These are phyloP conservation scores for Acrobasis repandana DNA, from an alignment of 2,888 invertebrate genomes.

Conservation along the genomic window DNA sequence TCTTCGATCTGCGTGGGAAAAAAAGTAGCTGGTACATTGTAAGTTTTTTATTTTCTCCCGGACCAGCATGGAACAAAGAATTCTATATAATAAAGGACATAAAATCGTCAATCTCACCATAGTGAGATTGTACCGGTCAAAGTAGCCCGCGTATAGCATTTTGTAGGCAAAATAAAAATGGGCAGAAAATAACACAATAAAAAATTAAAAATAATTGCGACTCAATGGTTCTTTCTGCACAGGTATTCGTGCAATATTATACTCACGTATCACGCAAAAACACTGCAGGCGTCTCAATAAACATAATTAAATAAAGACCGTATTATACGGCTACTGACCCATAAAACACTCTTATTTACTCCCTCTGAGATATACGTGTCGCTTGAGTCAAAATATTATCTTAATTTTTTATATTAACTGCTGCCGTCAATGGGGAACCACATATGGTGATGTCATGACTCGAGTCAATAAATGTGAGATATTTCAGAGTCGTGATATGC, in stretches of 20 bases:
- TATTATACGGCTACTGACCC: conserved; percentile 52
- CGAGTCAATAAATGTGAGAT: conserved; percentile 77
- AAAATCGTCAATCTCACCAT: too few relatives aligned
- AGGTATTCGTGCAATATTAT: background rate
- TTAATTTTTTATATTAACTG: conserved; percentile 68
- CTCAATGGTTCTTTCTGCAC: background rate
- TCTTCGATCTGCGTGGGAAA: too few relatives aligned
- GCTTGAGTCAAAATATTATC: conserved; percentile 65
- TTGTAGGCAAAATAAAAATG: too few relatives aligned
- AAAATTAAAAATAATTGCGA: background rate
- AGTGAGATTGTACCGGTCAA: too few relatives aligned
- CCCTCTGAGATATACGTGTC: conserved; percentile 52
- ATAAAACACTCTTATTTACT: conserved; percentile 52
- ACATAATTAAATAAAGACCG: conserved; percentile 41
- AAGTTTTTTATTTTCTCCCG: too few relatives aligned
- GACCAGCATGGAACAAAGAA: too few relatives aligned
- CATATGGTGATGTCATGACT: conserved; percentile 78
- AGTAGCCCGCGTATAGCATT: too few relatives aligned
- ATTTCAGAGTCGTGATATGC: conserved; percentile 67
- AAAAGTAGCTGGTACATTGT: too few relatives aligned
- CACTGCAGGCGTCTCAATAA: conserved; percentile 44
- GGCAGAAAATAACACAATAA: background rate
- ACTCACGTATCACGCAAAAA: conserved; percentile 30
- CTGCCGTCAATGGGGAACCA: conserved; percentile 67
- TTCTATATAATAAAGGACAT: too few relatives aligned